A percentile compares a stretch with the other conserved stretches of the same genome.
Conservation (phyloP, 2,888 invertebrate genomes). For the Philereme vetulata region DNA sequence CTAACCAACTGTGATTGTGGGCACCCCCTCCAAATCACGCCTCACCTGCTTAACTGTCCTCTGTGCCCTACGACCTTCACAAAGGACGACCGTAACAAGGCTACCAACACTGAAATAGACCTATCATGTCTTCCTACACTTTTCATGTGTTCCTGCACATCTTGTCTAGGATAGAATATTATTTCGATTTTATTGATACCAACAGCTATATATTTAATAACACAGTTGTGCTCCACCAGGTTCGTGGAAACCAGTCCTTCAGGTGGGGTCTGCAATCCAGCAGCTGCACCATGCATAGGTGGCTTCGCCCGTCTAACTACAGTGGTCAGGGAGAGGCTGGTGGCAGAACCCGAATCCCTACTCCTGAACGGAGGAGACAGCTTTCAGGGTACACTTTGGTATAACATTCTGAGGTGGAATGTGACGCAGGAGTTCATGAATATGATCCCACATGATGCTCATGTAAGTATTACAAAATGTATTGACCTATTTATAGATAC, state of each 20-base stretch:
- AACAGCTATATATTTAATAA: not conserved
- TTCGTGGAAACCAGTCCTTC: slow-evolving; percentile 84
- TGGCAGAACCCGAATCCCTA: slow-evolving; percentile 84
- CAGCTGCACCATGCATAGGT: slow-evolving; percentile 84
- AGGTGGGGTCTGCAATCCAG: slow-evolving; percentile 82
- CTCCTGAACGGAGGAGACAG: slow-evolving; percentile 87
- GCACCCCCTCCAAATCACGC: too few relatives aligned
- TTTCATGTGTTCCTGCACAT: too few relatives aligned
- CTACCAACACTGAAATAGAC: too few relatives aligned
- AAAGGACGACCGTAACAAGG: too few relatives aligned
- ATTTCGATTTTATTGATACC: not conserved
- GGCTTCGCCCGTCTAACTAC: slow-evolving; percentile 87
- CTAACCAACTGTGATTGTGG: too few relatives aligned
- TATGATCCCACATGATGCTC: slow-evolving; percentile 89
- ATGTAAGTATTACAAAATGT: slow-evolving; percentile 77
- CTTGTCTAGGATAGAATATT: too few relatives aligned
- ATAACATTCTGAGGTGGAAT: slow-evolving; percentile 88
- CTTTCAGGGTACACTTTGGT: slow-evolving; percentile 91
- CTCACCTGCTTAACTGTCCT: too few relatives aligned
- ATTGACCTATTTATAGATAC: too few relatives aligned
- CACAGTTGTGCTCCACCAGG: slow-evolving; percentile 57
- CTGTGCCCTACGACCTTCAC: too few relatives aligned
- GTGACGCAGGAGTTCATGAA: slow-evolving; percentile 91
- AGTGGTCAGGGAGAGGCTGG: slow-evolving; percentile 70
- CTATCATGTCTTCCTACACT: too few relatives aligned